Evolutionary conservation across 2,113 vertebrate genomes (phyloP), one percentile per base, ranked within the genome.

Genomic region (Arenaria interpres): DNA sequence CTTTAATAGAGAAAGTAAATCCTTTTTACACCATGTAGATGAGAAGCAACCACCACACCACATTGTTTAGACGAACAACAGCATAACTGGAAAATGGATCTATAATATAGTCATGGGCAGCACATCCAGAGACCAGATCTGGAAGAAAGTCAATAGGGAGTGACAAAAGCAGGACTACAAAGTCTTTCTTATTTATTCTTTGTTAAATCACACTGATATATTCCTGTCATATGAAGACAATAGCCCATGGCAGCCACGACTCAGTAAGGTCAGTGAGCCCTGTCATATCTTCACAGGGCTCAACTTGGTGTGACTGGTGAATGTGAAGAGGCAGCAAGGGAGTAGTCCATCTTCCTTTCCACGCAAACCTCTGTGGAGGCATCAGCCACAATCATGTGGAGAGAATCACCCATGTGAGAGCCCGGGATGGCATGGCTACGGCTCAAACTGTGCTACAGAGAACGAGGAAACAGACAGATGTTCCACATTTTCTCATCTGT

Each of bases 221-320:
- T 33, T 73, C 33, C 68, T 60, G 7, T 1, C 6, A 24, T 23
- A 32, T 1, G 14, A 72, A 73, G 75, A 24, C 72, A 82, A 5
- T 35, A 88, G 39, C 22, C 63, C 19, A 12, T 2, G 6, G 30
- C 19, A 71, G 41, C 43, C 19, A 72, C 0, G 0, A 35, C 17
- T 45, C 3, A 1, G 19, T 35, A 45, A 85, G n/a, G 69, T 23
- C 67, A 37, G 30, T 6, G 35, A 60, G 32, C 28, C 18, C 62
- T 37, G 6, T 16, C 6, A 4, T 7, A 35, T 24, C 30, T 33
- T 48, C 15, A 56, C 28, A 60, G 66, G 53, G 33, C 35, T 75
- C 57, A 56, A 62, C 9, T 22, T 57, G 16, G 19, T 25, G 33
- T 30, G 41, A 77, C 54, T 53, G 50, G 54, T n/a, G 32, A 23